These are phyloP conservation scores for Propithecus coquereli DNA, from an alignment of 2,113 vertebrate species.

Conservation along the genomic window DNA sequence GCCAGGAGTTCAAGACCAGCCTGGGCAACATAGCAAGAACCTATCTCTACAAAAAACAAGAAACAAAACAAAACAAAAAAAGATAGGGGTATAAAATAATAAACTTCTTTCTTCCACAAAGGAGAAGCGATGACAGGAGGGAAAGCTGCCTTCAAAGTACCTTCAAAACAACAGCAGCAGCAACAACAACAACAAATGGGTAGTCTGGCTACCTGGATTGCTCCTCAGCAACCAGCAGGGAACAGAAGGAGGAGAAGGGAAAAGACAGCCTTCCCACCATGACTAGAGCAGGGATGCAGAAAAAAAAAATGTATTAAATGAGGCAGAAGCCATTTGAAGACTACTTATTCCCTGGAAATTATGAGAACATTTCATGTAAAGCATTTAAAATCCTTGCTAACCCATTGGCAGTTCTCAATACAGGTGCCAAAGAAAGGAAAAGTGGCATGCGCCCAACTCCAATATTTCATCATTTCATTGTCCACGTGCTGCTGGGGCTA, in stretches of 20 bases:
- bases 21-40: too few relatives aligned
- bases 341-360: constrained; percentile 13
- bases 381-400: constrained; percentile 11
- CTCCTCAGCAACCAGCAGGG: constrained; percentile 43
- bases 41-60: too few relatives aligned
- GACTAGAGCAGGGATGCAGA: not conserved
- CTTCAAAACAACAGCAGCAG: not conserved
- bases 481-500: constrained; percentile 32
- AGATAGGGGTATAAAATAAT: constrained; percentile 26
- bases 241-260: constrained; percentile 35
- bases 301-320: not conserved
- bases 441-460: not conserved
- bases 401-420: not conserved
- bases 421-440: not conserved
- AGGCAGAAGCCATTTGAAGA: constrained; percentile 38
- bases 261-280: not conserved
- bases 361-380: constrained; percentile 5
- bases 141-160: not conserved
- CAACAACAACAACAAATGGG: constrained; percentile 27
- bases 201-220: not conserved
- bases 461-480: constrained; percentile 62
- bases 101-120: not conserved
- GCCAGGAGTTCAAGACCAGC: too few relatives aligned
- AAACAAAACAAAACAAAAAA: not conserved
- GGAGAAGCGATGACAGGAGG: not conserved